Conservation (phyloP, 2,888 invertebrate species). For the Aspidiotus destructor region DNA sequence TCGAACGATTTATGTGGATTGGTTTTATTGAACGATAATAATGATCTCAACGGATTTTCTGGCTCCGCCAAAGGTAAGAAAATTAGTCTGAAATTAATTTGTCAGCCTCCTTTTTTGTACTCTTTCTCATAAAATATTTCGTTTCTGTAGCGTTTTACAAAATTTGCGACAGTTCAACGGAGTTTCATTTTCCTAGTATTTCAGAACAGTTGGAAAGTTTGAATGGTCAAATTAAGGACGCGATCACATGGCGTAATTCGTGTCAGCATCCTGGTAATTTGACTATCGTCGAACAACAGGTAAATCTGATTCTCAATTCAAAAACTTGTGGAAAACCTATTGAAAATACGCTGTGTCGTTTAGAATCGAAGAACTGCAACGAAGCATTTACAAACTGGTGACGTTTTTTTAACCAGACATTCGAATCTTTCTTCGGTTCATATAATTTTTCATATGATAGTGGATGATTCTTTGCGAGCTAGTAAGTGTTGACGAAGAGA, state of each 20-base stretch:
- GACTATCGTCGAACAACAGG: constrained; percentile 39
- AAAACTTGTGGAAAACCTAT: neutral
- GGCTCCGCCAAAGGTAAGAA: constrained; percentile 52
- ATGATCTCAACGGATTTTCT: constrained; percentile 52
- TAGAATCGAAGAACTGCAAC: constrained; percentile 44
- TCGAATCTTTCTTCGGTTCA: constrained; percentile 91
- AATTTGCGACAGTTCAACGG: constrained; percentile 54
- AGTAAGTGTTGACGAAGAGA: constrained; percentile 40
- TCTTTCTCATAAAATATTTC: neutral
- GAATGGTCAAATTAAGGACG: constrained; percentile 49
- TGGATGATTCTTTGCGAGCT: constrained; percentile 62
- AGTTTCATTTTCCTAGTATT: constrained; percentile 85
- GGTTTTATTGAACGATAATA: constrained; percentile 66
- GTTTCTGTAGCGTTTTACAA: constrained; percentile 34
- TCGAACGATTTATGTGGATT: constrained; percentile 80
- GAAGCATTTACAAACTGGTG: constrained; percentile 64
- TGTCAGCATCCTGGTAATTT: constrained; percentile 37
- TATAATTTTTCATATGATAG: constrained; percentile 89
- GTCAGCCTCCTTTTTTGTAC: neutral
- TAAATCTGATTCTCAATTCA: constrained; percentile 19
- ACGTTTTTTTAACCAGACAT: constrained; percentile 77
- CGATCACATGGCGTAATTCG: constrained; percentile 44
- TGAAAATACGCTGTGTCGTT: neutral
- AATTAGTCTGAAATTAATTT: neutral
- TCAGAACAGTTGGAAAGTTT: constrained; percentile 75